phyloP scores from a whole-genome alignment of 2,113 vertebrate genomes.

The Cheilinus undulatus region DNA sequence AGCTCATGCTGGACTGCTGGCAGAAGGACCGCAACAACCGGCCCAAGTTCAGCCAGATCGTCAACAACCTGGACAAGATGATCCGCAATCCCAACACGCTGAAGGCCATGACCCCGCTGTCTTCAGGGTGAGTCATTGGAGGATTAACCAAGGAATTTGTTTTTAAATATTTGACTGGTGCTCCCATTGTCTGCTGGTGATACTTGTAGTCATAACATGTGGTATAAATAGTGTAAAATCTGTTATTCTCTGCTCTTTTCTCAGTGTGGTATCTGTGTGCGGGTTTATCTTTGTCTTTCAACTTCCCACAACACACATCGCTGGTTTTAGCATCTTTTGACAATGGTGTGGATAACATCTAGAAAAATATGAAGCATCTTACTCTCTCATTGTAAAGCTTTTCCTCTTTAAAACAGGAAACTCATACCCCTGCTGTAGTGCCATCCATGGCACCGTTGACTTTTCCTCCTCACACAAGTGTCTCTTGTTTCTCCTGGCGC shows the following conservation, averaged over 20 bases:
- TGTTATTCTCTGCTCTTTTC: slow-evolving; percentile 26
- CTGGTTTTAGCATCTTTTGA: slow-evolving; percentile 23
- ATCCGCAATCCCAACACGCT: slow-evolving; percentile 97
- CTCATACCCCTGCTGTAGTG: slow-evolving; percentile 37
- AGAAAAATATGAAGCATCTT: slow-evolving; percentile 24
- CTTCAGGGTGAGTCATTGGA: slow-evolving; percentile 88
- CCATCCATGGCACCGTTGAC: slow-evolving; percentile 51
- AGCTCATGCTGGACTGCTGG: slow-evolving; percentile 99
- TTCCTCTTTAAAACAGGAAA: slow-evolving; percentile 34
- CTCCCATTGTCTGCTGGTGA: neutral
- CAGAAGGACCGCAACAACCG: slow-evolving; percentile 98
- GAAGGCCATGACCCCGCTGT: slow-evolving; percentile 97
- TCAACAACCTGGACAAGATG: slow-evolving; percentile 99
- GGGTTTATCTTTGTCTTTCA: slow-evolving; percentile 13
- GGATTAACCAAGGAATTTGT: neutral
- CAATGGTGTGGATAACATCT: slow-evolving; percentile 35
- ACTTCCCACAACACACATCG: slow-evolving; percentile 34
- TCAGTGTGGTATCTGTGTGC: slow-evolving; percentile 25
- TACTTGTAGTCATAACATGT: neutral
- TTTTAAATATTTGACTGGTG: neutral
- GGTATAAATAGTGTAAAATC: neutral
- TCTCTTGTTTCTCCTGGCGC: slow-evolving; percentile 78
- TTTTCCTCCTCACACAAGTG: slow-evolving; percentile 50
- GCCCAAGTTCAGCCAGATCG: slow-evolving; percentile 97
- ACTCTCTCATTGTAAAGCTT: slow-evolving; percentile 17